These are phyloP conservation scores for Decapterus maruadsi DNA, from an alignment of 2,797 vertebrate species.

Conservation along the genomic window DNA sequence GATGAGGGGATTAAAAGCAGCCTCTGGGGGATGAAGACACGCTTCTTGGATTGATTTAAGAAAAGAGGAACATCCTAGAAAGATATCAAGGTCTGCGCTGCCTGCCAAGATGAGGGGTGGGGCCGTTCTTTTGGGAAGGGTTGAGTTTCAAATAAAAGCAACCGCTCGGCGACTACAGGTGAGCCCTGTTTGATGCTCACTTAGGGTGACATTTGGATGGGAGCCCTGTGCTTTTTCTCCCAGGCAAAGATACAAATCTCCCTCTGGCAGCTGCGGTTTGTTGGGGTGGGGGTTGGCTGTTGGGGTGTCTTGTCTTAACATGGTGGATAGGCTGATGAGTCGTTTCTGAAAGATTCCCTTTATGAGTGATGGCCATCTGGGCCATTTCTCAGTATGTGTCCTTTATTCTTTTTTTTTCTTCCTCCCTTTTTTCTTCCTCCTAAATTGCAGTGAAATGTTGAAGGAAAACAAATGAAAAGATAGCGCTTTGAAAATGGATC, in stretches of 20 bases:
- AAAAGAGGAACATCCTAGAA: slow-evolving; percentile 62
- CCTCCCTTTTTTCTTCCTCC: slow-evolving; percentile 48
- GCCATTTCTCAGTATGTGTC: slow-evolving; percentile 51
- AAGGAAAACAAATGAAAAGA: slow-evolving; percentile 85
- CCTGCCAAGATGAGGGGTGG: slow-evolving; percentile 58
- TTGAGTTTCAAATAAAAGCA: slow-evolving; percentile 73
- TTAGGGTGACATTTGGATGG: slow-evolving; percentile 64
- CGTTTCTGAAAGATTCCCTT: slow-evolving; percentile 72
- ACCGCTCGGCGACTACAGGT: slow-evolving; percentile 60
- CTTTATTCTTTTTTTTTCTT: slow-evolving; percentile 11
- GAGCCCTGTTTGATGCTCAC: slow-evolving; percentile 72
- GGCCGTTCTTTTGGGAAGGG: slow-evolving; percentile 56
- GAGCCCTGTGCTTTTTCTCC: slow-evolving; percentile 54
- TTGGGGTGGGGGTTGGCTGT: slow-evolving; percentile 31
- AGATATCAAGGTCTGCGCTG: slow-evolving; percentile 57
- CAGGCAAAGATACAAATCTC: slow-evolving; percentile 76
- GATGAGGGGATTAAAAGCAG: slow-evolving; percentile 72
- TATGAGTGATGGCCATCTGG: slow-evolving; percentile 78
- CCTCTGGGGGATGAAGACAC: slow-evolving; percentile 43
- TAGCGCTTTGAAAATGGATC: slow-evolving; percentile 84
- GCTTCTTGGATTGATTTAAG: slow-evolving; percentile 68
- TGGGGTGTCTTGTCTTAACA: slow-evolving; percentile 72
- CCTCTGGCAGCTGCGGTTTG: slow-evolving; percentile 68
- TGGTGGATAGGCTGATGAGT: slow-evolving; percentile 66
- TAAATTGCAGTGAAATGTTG: slow-evolving; percentile 77